Evolutionary conservation across 2,797 vertebrate species (phyloP).

Genomic region (Sebastes itinus): DNA sequence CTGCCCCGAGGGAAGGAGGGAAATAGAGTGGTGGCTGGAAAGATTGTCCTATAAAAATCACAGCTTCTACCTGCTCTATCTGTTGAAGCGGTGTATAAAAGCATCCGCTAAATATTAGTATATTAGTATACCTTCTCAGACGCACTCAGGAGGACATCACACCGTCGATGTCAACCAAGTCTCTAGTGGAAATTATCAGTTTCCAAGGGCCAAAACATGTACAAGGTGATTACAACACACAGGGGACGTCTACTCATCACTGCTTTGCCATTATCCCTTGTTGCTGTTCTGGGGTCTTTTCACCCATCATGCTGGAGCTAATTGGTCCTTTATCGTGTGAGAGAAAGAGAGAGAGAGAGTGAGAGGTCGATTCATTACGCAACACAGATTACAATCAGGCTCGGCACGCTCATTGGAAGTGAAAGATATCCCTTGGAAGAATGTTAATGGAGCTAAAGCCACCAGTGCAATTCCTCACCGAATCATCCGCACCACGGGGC

Average conservation of each 20-base stretch:
- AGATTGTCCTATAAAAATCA: background rate
- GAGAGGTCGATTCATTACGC: conserved; percentile 58
- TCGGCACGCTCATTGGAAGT: conserved; percentile 62
- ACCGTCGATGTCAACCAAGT: background rate
- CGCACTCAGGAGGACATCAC: background rate
- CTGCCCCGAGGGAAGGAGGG: background rate
- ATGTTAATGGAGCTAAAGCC: conserved; percentile 74
- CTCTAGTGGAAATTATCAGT: background rate
- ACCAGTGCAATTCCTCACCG: conserved; percentile 32
- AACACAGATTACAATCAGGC: conserved; percentile 72
- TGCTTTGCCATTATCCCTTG: background rate
- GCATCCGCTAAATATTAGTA: background rate
- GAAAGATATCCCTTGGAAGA: conserved; percentile 75
- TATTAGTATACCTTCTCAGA: background rate
- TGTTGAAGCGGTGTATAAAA: background rate
- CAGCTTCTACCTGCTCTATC: background rate
- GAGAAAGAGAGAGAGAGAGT: background rate
- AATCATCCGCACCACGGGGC: conserved; percentile 51
- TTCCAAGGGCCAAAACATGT: conserved; percentile 2
- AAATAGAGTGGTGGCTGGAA: background rate
- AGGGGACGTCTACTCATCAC: background rate
- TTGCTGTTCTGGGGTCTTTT: background rate
- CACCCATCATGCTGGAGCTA: conserved; percentile 1
- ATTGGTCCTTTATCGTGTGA: conserved; percentile 37
- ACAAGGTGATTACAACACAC: conserved; percentile 16